Evolutionary conservation across 2,797 vertebrate species (phyloP), one percentile per base, ranked within the genome.

Genomic region (Centroberyx gerrardi): DNA sequence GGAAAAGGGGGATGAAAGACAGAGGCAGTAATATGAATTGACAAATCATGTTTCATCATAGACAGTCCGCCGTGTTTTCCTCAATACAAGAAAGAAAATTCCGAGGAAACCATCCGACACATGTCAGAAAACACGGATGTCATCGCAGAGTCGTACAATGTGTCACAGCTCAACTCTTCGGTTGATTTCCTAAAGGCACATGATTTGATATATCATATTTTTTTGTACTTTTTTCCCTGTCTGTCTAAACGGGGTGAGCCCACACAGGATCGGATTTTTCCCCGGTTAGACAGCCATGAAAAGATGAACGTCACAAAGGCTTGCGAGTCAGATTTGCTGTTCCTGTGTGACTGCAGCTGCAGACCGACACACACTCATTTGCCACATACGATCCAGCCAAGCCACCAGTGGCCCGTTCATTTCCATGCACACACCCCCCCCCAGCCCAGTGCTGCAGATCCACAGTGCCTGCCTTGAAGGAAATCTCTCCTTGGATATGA

Each of bases 111-210:
- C 42, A 66, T 27, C 6, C n/a, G 22, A 49, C 67, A 53, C 55
- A 27, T 28, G 60, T 80, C 40, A 65, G 58, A 42, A 36, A 46
- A 72, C 27, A 40, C 22, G 6, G 14, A 44, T 62, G 73, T 82
- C 36, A 68, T 78, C 75, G 67, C 1, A 4, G 28, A 52, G 65
- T 52, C 13, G 8, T 2, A 44, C 40, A 9, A 44, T 1, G 52
- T 18, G 52, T 42, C 59, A 63, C 55, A 1, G 53, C 68, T 81
- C 58, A 40, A 55, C 63, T 62, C 64, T 69, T 71, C 18, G 49
- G 3, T 18, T 74, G 70, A 83, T 85, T 76, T 87, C 73, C 75
- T 74, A 56, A 52, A 62, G 22, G 31, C 61, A 27, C 64, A 9
- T 38, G 68, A 79, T 74, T 29, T 0, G 58, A n/a, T n/a, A n/a